These are phyloP conservation scores for Lagria hirta DNA, from an alignment of 2,888 invertebrate species.

Conservation along the genomic window DNA sequence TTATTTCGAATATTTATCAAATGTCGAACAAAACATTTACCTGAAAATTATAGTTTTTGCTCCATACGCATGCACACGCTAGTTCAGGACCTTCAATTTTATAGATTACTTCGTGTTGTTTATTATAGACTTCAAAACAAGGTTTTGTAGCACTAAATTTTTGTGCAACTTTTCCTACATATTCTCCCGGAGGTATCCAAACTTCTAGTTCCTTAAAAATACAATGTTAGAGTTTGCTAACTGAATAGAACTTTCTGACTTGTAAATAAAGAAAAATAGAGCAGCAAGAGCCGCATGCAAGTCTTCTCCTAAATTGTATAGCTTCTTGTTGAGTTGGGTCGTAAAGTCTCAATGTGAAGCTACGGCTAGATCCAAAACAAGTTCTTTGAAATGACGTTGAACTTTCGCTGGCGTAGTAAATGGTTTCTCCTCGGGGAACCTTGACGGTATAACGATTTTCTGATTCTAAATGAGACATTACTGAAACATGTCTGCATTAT, in stretches of 20 bases:
- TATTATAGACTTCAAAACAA: conserved; percentile 69
- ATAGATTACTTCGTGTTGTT: conserved; percentile 63
- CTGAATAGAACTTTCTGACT: conserved; percentile 49
- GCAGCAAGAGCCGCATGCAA: conserved; percentile 70
- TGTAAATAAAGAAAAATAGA: conserved; percentile 71
- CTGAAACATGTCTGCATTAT: conserved; percentile 20
- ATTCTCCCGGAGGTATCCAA: conserved; percentile 69
- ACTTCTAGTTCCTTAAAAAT: conserved; percentile 65
- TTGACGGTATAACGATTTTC: conserved; percentile 74
- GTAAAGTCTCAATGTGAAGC: conserved; percentile 76
- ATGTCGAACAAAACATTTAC: conserved; percentile 44
- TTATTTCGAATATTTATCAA: conserved; percentile 1
- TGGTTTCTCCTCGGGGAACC: conserved; percentile 70
- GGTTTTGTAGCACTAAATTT: conserved; percentile 67
- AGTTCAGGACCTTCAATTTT: conserved; percentile 72
- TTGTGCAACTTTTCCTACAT: conserved; percentile 70
- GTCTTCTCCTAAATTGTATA: conserved; percentile 68
- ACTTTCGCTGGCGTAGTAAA: conserved; percentile 73
- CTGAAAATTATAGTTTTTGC: conserved; percentile 65
- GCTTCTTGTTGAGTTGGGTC: conserved; percentile 85
- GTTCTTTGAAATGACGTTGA: conserved; percentile 65
- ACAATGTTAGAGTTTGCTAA: conserved; percentile 9
- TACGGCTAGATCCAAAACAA: conserved; percentile 71
- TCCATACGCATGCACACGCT: conserved; percentile 59
- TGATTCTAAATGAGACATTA: conserved; percentile 59